Percentiles rank a stretch among this genome's conserved stretches.
phyloP scores from a whole-genome alignment of 2,797 vertebrate genomes.

The Coranthus polyacanthus region DNA sequence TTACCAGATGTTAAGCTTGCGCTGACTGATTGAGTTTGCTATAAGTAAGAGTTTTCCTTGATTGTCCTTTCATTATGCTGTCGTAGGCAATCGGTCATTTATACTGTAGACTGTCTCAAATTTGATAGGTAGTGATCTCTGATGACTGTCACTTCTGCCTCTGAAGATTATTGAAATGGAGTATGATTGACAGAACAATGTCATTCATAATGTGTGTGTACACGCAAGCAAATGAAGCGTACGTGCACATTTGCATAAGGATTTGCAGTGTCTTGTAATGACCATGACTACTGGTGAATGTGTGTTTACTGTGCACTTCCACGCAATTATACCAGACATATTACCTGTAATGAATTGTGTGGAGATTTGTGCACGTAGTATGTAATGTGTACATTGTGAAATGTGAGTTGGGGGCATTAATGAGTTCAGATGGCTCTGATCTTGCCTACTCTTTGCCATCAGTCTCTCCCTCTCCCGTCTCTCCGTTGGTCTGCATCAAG shows the following conservation, averaged over 20 bases:
- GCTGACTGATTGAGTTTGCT: too few species aligned
- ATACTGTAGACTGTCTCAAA: slow-evolving; percentile 44
- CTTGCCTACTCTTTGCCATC: slow-evolving; percentile 38
- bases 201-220: slow-evolving; percentile 35
- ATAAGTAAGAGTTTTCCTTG: slow-evolving; percentile 5
- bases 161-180: slow-evolving; percentile 69
- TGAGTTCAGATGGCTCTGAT: slow-evolving; percentile 62
- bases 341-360: slow-evolving; percentile 22
- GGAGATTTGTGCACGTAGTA: neutral
- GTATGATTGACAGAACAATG: slow-evolving; percentile 76
- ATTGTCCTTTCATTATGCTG: slow-evolving; percentile 41
- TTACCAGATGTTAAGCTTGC: too few species aligned
- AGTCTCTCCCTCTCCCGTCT: slow-evolving; percentile 18
- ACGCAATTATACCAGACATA: neutral
- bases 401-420: slow-evolving; percentile 37
- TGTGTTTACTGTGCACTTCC: slow-evolving; percentile 3
- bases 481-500: slow-evolving; percentile 40
- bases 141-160: slow-evolving; percentile 48
- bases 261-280: slow-evolving; percentile 10
- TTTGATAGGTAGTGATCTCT: slow-evolving; percentile 64
- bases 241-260: neutral
- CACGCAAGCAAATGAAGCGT: neutral
- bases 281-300: neutral
- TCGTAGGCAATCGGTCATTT: slow-evolving; percentile 52
- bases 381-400: slow-evolving; percentile 23